Evolutionary conservation across 2,797 vertebrate genomes (phyloP).

Genomic region (Spea hammondii): DNA sequence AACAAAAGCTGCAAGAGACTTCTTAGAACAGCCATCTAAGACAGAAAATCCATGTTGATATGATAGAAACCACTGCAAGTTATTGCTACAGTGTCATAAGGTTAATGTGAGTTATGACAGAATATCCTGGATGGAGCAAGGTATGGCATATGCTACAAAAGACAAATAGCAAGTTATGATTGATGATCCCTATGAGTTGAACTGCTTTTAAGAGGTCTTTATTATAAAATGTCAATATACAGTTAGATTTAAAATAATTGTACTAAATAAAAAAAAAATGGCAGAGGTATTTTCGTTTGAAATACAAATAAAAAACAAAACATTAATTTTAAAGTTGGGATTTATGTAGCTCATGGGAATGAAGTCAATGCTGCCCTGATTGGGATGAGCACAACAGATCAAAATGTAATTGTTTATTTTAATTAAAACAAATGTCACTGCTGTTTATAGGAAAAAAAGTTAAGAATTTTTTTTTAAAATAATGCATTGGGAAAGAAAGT

Average conservation of each 20-base stretch:
- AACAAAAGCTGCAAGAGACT: conserved; percentile 35
- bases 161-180: conserved; percentile 45
- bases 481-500: neutral
- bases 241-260: conserved; percentile 10
- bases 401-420: neutral
- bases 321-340: neutral
- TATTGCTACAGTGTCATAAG: conserved; percentile 45
- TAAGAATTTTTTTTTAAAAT: too few relatives aligned
- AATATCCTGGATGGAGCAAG: conserved; percentile 39
- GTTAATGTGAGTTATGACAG: conserved; percentile 50
- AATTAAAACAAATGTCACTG: conserved; percentile 2
- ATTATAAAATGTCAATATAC: conserved; percentile 40
- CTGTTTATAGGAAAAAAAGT: neutral
- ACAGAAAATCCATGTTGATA: conserved; percentile 47
- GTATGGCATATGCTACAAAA: conserved; percentile 41
- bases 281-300: neutral
- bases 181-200: conserved; percentile 41
- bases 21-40: conserved; percentile 29
- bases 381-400: neutral
- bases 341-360: neutral
- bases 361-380: neutral
- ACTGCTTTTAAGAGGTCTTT: conserved; percentile 35
- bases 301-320: neutral
- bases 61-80: conserved; percentile 44
- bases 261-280: conserved; percentile 9